phyloP scores from a whole-genome alignment of 2,888 invertebrate genomes.

The Pollenia amentaria region DNA sequence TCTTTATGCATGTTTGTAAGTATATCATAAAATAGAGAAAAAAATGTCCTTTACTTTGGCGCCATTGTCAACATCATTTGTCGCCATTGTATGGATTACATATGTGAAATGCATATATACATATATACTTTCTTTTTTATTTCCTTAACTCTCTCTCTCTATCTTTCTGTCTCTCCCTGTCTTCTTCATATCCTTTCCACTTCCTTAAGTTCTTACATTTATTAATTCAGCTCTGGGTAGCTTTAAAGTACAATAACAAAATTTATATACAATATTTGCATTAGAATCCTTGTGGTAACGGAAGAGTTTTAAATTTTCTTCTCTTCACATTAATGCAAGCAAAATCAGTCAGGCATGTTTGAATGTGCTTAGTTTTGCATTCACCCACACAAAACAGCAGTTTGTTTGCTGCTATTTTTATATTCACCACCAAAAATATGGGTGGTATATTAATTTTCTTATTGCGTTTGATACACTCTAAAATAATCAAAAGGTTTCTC shows the following conservation, averaged over 20 bases:
- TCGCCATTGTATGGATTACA: constrained; percentile 73
- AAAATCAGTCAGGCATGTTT: constrained; percentile 20
- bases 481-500: too few species aligned
- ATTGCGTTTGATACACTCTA: too few species aligned
- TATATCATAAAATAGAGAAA: constrained; percentile 21
- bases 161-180: not conserved
- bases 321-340: constrained; percentile 23
- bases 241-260: constrained; percentile 50
- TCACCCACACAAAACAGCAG: not conserved
- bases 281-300: constrained; percentile 56
- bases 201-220: constrained; percentile 8
- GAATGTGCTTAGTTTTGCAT: constrained; percentile 45
- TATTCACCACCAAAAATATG: not conserved
- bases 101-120: constrained; percentile 57
- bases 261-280: constrained; percentile 43
- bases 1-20: constrained; percentile 48
- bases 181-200: constrained; percentile 26
- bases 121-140: not conserved
- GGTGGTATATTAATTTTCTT: not conserved
- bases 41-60: constrained; percentile 67
- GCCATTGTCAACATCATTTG: constrained; percentile 74
- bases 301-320: constrained; percentile 41
- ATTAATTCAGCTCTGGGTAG: constrained; percentile 61
- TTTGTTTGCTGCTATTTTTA: constrained; percentile 8
- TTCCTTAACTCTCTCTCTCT: not conserved